Evolutionary conservation across 2,888 invertebrate genomes (phyloP), one percentile per base, ranked within the genome.

Genomic region (Argyresthia albistria): DNA sequence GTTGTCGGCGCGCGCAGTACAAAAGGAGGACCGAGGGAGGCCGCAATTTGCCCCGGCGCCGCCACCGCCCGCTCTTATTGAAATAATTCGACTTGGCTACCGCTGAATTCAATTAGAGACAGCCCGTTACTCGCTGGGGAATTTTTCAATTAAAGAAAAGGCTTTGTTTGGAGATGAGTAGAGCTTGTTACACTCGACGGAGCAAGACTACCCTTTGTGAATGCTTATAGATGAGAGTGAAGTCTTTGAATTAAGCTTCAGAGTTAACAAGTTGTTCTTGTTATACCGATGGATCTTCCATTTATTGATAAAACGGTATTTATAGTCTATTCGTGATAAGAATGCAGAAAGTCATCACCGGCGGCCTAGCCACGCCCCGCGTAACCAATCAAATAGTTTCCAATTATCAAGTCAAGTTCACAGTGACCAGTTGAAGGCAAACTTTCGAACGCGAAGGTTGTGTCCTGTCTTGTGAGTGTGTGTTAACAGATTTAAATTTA

Each of bases 21-120:
- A 81, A 81, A 80, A 80, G 74, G 70, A 77, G 69, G 67, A 74
- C 63, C 60, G 61, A 62, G 59, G 59, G 75, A 65, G 70, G 64
- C 64, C 66, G 70, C 81, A 83, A 83, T 84, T 82, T 79, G 81
- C 80, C 69, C 63, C 70, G 74, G 73, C 78, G 79, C 79, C 80
- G 77, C 67, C 58, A 73, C 67, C 66, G 70, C 73, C 71, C 69
- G 77, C 78, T 76, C 77, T 79, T 74, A 77, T 77, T 75, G 73
- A 72, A 76, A 79, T 79, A 72, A 79, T 78, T 74, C 71, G 66
- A 70, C 61, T 65, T 63, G 61, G 25, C 73, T 74, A 71, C 75
- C 69, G 66, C 66, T 73, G 73, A 65, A 73, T 73, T 70, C 78
- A 81, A 82, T 82, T 79, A 80, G 75, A 70, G 64, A 66, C 63